phyloP scores from a whole-genome alignment of 2,888 invertebrate species.

The Ypsolopha sequella region DNA sequence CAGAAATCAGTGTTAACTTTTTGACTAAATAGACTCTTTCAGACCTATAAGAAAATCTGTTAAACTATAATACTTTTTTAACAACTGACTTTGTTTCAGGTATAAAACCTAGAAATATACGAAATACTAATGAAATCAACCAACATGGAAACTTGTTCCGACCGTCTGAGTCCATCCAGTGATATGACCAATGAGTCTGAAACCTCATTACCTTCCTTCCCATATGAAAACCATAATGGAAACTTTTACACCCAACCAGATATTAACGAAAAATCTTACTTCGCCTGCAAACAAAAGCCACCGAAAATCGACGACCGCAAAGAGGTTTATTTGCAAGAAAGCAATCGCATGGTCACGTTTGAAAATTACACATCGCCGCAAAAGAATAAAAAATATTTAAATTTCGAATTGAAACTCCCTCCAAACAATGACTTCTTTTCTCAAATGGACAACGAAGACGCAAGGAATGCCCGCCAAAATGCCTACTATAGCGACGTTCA shows the following conservation, averaged over 20 bases:
- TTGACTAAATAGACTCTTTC: no score
- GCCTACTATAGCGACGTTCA: constrained; percentile 35
- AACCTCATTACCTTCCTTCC: constrained; percentile 50
- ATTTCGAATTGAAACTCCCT: constrained; percentile 59
- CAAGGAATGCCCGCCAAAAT: constrained; percentile 27
- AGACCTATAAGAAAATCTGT: no score
- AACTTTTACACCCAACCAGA: constrained; percentile 45
- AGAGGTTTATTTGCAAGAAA: constrained; percentile 49
- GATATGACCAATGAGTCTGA: constrained; percentile 60
- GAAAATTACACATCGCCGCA: constrained; percentile 47
- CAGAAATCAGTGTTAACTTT: no score
- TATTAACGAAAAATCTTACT: constrained; percentile 46
- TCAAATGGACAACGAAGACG: constrained; percentile 48
- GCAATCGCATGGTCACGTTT: constrained; percentile 39
- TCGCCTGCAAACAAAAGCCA: constrained; percentile 47
- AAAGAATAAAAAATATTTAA: constrained; percentile 55
- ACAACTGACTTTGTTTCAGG: background rate
- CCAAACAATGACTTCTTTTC: constrained; percentile 52
- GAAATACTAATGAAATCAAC: constrained; percentile 56
- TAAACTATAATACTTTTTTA: no score
- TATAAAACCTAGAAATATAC: background rate
- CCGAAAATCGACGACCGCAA: constrained; percentile 39
- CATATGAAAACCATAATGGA: constrained; percentile 46
- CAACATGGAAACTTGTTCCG: constrained; percentile 56
- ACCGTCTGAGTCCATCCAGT: constrained; percentile 56